Evolutionary conservation across 2,888 invertebrate species (phyloP).

Genomic region (Rugalucina vietnamica): DNA sequence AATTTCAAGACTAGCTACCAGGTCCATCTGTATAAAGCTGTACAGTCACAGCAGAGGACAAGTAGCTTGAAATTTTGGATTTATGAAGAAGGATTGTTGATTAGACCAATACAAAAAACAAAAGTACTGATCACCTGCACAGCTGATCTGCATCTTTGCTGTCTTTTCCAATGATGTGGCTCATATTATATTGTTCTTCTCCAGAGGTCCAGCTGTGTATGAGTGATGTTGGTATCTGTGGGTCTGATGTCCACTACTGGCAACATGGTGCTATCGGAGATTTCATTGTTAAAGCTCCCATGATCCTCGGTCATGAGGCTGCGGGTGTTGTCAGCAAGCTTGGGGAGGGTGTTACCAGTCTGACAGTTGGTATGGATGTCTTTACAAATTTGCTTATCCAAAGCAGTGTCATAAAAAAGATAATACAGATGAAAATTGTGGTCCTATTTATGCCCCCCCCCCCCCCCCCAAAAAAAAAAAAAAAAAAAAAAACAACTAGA

Average conservation of each 20-base stretch:
- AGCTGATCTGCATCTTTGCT: no score
- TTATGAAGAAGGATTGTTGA: not conserved
- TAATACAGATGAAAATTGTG: no score
- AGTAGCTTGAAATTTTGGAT: not conserved
- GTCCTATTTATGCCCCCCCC: no score
- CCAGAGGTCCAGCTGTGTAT: conserved; percentile 94
- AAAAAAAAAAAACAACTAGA: no score
- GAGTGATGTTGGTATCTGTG: conserved; percentile 98
- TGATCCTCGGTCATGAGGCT: conserved; percentile 98
- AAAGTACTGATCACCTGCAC: no score
- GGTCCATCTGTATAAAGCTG: no score
- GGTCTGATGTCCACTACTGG: conserved; percentile 96
- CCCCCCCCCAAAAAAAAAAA: no score
- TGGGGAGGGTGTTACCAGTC: conserved; percentile 86
- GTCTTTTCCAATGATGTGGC: no score
- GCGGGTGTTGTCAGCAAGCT: conserved; percentile 87
- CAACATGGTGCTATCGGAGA: conserved; percentile 93
- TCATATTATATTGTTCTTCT: conserved; percentile 47
- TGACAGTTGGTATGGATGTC: conserved; percentile 87
- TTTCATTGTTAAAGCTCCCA: conserved; percentile 93
- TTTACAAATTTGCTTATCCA: no score
- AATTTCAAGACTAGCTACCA: no score
- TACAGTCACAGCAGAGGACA: not conserved
- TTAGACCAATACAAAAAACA: no score
- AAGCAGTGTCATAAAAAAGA: no score